These are phyloP conservation scores for Amniataba percoides DNA, from an alignment of 2,797 vertebrate genomes.

Conservation along the genomic window DNA sequence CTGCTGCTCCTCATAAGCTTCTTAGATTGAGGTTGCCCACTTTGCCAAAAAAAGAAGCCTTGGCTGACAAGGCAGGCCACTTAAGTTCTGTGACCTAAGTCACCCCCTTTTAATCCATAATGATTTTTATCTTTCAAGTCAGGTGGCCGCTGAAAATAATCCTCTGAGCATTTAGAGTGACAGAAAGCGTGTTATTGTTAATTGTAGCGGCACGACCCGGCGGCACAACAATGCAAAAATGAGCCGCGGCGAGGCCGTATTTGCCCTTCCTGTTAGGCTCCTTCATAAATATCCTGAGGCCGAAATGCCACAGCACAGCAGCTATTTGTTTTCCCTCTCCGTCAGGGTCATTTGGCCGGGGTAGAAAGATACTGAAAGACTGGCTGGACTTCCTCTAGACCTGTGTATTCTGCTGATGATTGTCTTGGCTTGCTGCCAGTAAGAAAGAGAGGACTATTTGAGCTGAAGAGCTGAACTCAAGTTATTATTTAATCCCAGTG, in stretches of 20 bases:
- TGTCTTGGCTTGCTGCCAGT: slow-evolving; percentile 86
- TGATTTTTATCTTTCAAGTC: slow-evolving; percentile 74
- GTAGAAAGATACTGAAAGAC: slow-evolving; percentile 81
- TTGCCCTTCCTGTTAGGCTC: slow-evolving; percentile 68
- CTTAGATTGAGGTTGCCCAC: slow-evolving; percentile 70
- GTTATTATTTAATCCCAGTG: slow-evolving; percentile 88
- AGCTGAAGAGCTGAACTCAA: slow-evolving; percentile 81
- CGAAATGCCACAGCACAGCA: slow-evolving; percentile 76
- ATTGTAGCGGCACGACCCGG: slow-evolving; percentile 37
- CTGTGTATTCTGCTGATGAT: slow-evolving; percentile 80
- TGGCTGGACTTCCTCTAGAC: slow-evolving; percentile 84
- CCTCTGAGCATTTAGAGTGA: slow-evolving; percentile 53
- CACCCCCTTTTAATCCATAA: slow-evolving; percentile 68
- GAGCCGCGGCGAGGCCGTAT: slow-evolving; percentile 20
- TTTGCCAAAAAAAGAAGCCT: slow-evolving; percentile 62
- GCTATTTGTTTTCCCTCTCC: slow-evolving; percentile 88
- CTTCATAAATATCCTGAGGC: slow-evolving; percentile 73
- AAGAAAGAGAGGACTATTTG: slow-evolving; percentile 67
- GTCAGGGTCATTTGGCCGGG: slow-evolving; percentile 84
- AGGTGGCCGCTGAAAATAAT: slow-evolving; percentile 70
- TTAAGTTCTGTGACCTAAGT: slow-evolving; percentile 73
- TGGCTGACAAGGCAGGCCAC: slow-evolving; percentile 66
- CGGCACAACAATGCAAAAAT: slow-evolving; percentile 23
- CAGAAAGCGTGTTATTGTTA: slow-evolving; percentile 61
- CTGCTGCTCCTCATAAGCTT: slow-evolving; percentile 74